Evolutionary conservation across 2,113 vertebrate species (phyloP).

Genomic region (Oxygymnocypris stewartii): DNA sequence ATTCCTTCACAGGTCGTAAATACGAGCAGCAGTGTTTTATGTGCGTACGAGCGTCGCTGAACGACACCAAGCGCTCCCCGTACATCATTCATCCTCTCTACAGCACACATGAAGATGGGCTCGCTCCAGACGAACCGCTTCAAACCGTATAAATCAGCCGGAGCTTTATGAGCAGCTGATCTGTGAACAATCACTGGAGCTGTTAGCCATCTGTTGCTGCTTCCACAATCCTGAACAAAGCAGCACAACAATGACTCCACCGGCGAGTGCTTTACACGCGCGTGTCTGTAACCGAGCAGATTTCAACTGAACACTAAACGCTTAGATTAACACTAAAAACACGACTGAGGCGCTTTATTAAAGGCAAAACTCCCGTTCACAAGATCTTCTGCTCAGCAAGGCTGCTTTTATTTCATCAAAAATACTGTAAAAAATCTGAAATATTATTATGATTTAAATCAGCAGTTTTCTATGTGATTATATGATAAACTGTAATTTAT

Average conservation of each 20-base stretch:
- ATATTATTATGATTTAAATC: not conserved
- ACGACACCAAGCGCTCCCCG: not conserved
- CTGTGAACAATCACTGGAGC: slow-evolving; percentile 51
- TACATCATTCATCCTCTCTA: slow-evolving; percentile 3
- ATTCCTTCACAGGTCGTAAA: slow-evolving; percentile 25
- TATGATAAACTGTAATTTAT: not conserved
- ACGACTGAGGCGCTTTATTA: not conserved
- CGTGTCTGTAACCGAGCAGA: not conserved
- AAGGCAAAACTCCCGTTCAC: not conserved
- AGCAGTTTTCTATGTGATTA: not conserved
- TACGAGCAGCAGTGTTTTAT: slow-evolving; percentile 19
- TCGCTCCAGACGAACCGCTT: not conserved
- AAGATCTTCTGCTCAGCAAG: not conserved
- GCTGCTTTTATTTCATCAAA: not conserved
- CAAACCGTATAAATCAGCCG: slow-evolving; percentile 39
- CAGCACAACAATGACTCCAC: not conserved
- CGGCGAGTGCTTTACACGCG: not conserved
- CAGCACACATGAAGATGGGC: not conserved
- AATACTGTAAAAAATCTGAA: not conserved
- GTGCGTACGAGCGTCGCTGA: not conserved
- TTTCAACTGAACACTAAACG: not conserved
- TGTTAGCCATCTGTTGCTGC: slow-evolving; percentile 56
- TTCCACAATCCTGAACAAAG: not conserved
- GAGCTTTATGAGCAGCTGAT: slow-evolving; percentile 57
- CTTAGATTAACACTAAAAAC: not conserved